phyloP scores from a whole-genome alignment of 1,140 invertebrate genomes.

The Neodiprion lecontei region DNA sequence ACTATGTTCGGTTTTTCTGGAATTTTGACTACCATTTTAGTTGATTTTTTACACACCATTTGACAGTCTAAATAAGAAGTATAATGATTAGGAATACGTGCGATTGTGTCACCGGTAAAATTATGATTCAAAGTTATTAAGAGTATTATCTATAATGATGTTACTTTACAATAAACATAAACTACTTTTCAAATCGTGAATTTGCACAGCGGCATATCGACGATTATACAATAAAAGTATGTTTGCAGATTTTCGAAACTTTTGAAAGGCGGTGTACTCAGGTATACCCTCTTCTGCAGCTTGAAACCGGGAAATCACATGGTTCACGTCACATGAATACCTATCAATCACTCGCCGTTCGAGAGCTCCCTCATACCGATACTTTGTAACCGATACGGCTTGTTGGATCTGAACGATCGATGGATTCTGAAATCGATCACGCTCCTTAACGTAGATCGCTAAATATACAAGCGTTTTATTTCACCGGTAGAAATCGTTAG shows the following conservation, averaged over 20 bases:
- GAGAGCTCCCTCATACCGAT: not conserved
- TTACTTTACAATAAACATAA: too few relatives aligned
- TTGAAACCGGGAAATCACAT: slow-evolving; percentile 42
- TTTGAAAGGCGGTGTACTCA: slow-evolving; percentile 7
- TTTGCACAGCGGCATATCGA: too few relatives aligned
- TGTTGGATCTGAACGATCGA: not conserved
- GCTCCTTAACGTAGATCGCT: not conserved
- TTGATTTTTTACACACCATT: too few relatives aligned
- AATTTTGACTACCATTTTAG: too few relatives aligned
- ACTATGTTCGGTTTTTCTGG: too few relatives aligned
- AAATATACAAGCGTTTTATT: not conserved
- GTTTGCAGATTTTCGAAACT: not conserved
- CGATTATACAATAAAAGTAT: too few relatives aligned
- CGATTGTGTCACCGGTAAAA: too few relatives aligned
- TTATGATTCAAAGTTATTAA: too few relatives aligned
- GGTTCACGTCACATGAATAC: slow-evolving; percentile 44
- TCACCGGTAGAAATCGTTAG: not conserved
- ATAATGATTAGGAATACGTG: too few relatives aligned
- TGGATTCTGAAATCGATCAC: not conserved
- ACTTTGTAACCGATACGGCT: slow-evolving; percentile 7
- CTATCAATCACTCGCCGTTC: slow-evolving; percentile 41
- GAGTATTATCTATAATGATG: too few relatives aligned
- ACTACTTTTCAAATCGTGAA: too few relatives aligned
- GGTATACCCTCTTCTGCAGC: slow-evolving; percentile 39
- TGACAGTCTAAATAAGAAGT: too few relatives aligned